Conservation (phyloP, 2,888 invertebrate genomes). For the Heliconius aoede region DNA sequence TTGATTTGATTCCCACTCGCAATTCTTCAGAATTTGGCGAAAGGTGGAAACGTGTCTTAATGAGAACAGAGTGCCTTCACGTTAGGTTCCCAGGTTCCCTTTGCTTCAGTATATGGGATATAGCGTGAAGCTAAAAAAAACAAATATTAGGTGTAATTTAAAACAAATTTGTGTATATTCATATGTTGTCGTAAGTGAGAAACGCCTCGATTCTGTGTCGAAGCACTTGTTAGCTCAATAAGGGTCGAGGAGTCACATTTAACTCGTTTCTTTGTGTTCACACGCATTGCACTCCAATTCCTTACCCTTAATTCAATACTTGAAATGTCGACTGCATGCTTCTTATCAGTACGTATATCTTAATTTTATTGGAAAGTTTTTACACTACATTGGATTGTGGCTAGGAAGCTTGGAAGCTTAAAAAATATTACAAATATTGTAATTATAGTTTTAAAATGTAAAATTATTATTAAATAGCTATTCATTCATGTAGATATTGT, state of each 20-base stretch:
- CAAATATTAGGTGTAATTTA: not conserved
- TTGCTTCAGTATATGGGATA: too few relatives aligned
- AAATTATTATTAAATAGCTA: conserved; percentile 5
- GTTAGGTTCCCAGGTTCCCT: too few relatives aligned
- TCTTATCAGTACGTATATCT: conserved; percentile 40
- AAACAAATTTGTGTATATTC: conserved; percentile 17
- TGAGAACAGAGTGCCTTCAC: too few relatives aligned
- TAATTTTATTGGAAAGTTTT: conserved; percentile 8
- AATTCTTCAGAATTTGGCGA: too few relatives aligned
- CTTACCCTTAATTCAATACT: conserved; percentile 36
- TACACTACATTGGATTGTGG: not conserved
- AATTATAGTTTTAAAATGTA: not conserved
- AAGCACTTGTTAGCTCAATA: conserved; percentile 47
- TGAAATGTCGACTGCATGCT: conserved; percentile 14
- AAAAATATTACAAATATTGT: too few relatives aligned
- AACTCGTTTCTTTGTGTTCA: conserved; percentile 46
- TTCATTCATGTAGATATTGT: not conserved
- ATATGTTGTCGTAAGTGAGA: conserved; percentile 39
- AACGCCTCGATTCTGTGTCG: conserved; percentile 41
- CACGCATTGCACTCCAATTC: conserved; percentile 40
- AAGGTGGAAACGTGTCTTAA: too few relatives aligned
- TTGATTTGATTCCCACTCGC: too few relatives aligned
- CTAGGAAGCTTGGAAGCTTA: not conserved
- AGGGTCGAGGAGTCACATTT: conserved; percentile 42
- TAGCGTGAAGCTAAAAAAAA: too few relatives aligned